These are phyloP conservation scores for Rhinoraja longicauda DNA, from an alignment of 2,797 vertebrate genomes.

Conservation along the genomic window DNA sequence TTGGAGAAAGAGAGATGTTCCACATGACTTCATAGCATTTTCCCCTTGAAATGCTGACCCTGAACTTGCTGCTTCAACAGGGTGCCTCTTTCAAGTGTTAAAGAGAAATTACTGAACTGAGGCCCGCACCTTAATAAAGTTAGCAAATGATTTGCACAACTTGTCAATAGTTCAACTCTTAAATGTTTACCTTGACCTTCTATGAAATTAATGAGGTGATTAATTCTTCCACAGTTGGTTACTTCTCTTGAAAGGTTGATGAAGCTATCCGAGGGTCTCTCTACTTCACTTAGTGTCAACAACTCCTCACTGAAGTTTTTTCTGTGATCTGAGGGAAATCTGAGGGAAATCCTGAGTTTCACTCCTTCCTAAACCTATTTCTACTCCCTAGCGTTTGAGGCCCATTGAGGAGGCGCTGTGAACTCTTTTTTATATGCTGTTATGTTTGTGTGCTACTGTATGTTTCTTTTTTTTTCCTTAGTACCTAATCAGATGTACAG, in stretches of 20 bases:
- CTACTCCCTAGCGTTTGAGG: too few species aligned
- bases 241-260: not conserved
- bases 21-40: not conserved
- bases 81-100: not conserved
- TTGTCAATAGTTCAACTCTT: not conserved
- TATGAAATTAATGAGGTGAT: not conserved
- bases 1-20: not conserved
- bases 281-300: too few species aligned
- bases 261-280: too few species aligned
- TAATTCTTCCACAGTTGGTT: not conserved
- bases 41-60: not conserved
- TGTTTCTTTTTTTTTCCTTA: too few species aligned
- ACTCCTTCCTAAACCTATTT: not conserved
- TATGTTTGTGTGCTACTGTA: too few species aligned
- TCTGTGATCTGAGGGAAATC: not conserved
- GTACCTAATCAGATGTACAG: too few species aligned
- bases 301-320: too few species aligned
- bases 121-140: not conserved
- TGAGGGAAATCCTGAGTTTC: not conserved
- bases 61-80: not conserved
- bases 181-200: not conserved
- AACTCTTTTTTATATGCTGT: too few species aligned
- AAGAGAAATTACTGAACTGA: not conserved
- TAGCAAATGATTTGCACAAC: not conserved
- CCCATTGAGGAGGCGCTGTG: too few species aligned